Evolutionary conservation across 1,140 invertebrate genomes (phyloP).

Genomic region (Portunus trituberculatus): DNA sequence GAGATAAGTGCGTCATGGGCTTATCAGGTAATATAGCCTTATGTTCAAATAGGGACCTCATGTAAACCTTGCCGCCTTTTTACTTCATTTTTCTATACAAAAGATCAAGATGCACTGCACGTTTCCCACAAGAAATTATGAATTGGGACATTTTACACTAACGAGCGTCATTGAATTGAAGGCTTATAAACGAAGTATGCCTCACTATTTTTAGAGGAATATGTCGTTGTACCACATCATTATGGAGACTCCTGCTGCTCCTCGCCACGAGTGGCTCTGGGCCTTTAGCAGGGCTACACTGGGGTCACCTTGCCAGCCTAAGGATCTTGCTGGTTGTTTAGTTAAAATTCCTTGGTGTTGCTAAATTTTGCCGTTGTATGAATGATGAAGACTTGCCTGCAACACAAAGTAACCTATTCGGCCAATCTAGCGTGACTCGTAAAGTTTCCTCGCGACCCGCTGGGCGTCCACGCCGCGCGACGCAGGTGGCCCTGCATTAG

Average conservation of each 20-base stretch:
- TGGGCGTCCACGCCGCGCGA: not conserved
- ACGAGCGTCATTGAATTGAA: constrained; percentile 13
- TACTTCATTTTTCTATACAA: not conserved
- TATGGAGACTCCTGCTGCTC: not conserved
- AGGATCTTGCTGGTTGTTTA: not conserved
- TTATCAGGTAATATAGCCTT: not conserved
- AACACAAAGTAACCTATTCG: not conserved
- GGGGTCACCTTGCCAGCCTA: not conserved
- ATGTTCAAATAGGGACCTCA: not conserved
- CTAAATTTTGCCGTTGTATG: not conserved
- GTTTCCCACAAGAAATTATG: not conserved
- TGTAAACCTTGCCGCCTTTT: not conserved
- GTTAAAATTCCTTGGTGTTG: not conserved
- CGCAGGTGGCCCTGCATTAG: not conserved
- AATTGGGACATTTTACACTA: constrained; percentile 23
- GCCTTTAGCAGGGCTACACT: not conserved
- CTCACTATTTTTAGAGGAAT: not conserved
- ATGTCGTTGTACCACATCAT: constrained; percentile 21
- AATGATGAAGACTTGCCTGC: not conserved
- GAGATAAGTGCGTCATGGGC: not conserved
- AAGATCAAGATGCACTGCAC: not conserved
- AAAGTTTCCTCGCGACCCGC: not conserved
- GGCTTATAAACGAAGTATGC: constrained; percentile 22
- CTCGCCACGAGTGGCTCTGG: not conserved
- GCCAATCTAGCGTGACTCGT: not conserved